Conservation (phyloP, 2,797 vertebrate genomes). For the Macropodus opercularis region DNA sequence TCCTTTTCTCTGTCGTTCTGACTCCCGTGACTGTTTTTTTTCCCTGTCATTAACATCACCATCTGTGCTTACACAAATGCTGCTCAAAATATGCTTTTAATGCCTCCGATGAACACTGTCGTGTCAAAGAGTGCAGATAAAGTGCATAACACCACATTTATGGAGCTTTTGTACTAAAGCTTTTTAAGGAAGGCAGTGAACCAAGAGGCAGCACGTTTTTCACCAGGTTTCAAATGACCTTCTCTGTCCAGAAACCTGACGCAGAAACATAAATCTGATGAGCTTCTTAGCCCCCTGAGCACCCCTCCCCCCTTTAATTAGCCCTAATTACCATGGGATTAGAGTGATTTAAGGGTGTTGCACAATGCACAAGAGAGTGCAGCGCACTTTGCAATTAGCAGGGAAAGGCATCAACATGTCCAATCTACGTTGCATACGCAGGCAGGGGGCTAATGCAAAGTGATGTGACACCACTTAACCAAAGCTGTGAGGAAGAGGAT, state of each 20-base stretch:
- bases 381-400: conserved; percentile 32
- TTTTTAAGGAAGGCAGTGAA: conserved; percentile 20
- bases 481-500: conserved; percentile 15
- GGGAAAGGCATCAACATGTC: conserved; percentile 43
- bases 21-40: conserved; percentile 27
- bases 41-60: conserved; percentile 56
- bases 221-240: conserved; percentile 56
- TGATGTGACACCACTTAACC: conserved; percentile 27
- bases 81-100: conserved; percentile 43
- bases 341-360: conserved; percentile 64
- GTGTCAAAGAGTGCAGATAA: conserved; percentile 27
- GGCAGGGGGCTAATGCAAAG: conserved; percentile 26
- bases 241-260: conserved; percentile 54
- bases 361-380: conserved; percentile 49
- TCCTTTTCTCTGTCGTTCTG: conserved; percentile 21
- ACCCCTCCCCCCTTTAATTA: conserved; percentile 60
- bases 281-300: conserved; percentile 54
- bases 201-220: conserved; percentile 22
- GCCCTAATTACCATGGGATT: conserved; percentile 65
- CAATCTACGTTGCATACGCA: conserved; percentile 4
- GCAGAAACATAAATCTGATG: conserved; percentile 61
- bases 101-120: conserved; percentile 25
- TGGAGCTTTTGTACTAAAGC: neutral
- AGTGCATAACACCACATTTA: conserved; percentile 27
- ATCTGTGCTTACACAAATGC: conserved; percentile 53